Conservation (phyloP, 2,113 vertebrate species). For the Rhea pennata region DNA sequence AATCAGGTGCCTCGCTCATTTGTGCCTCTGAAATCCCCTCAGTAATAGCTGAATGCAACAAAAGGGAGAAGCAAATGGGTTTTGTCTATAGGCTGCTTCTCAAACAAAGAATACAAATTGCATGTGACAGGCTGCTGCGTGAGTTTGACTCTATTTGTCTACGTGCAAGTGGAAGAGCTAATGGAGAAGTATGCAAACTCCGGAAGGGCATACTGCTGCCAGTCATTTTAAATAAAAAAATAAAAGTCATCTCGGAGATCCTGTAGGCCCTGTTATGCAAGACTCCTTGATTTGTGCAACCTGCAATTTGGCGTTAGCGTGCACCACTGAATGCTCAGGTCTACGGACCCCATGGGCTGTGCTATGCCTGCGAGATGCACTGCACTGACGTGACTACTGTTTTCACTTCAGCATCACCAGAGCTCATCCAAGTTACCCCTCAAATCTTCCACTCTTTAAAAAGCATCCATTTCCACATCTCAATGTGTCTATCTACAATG, state of each 20-base stretch:
- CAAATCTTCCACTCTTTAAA: neutral
- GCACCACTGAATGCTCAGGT: accelerated
- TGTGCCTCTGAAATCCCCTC: neutral
- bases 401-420: neutral
- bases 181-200: slow-evolving; percentile 1
- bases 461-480: neutral
- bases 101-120: slow-evolving; percentile 40
- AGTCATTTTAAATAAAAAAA: neutral
- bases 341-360: neutral
- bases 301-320: neutral
- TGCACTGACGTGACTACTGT: accelerated
- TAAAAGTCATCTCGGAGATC: neutral
- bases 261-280: neutral
- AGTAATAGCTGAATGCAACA: neutral
- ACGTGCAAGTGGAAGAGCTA: neutral
- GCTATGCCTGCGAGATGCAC: neutral
- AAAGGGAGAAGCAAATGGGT: slow-evolving; percentile 24
- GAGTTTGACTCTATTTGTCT: neutral
- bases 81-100: slow-evolving; percentile 50
- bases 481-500: neutral
- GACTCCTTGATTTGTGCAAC: neutral
- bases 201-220: neutral
- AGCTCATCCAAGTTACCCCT: neutral
- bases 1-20: slow-evolving; percentile 23
- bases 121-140: neutral